Evolutionary conservation across 2,888 invertebrate species (phyloP).

Genomic region (Mallateleia sp.): DNA sequence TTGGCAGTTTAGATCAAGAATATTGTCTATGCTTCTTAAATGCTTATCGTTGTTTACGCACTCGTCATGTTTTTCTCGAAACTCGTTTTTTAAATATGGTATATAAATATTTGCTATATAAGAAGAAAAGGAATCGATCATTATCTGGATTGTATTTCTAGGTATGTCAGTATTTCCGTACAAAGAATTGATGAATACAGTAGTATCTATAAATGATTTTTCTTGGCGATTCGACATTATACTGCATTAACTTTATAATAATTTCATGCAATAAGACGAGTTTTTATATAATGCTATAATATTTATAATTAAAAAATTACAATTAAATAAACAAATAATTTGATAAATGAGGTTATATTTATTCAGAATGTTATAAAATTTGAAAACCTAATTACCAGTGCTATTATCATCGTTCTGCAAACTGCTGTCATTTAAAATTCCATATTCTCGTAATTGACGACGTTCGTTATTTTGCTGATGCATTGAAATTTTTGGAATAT

Average conservation of each 20-base stretch:
- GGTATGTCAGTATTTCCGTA: constrained; percentile 19
- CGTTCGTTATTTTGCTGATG: constrained; percentile 40
- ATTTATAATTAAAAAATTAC: no score
- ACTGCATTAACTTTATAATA: no score
- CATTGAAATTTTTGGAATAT: constrained; percentile 1
- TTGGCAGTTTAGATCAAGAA: constrained; percentile 14
- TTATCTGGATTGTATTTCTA: constrained; percentile 15
- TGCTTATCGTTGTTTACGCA: neutral
- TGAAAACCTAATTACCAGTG: neutral
- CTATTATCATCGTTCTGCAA: neutral
- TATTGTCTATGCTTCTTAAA: constrained; percentile 5
- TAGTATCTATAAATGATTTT: constrained; percentile 1
- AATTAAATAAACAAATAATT: no score
- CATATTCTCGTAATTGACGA: constrained; percentile 30
- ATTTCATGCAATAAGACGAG: no score
- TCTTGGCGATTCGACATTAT: neutral
- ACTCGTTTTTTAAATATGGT: constrained; percentile 22
- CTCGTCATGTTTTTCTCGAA: neutral
- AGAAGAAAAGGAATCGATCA: constrained; percentile 11
- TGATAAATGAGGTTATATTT: no score
- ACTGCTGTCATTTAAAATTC: neutral
- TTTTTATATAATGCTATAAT: no score
- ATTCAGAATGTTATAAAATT: no score
- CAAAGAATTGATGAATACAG: constrained; percentile 1
- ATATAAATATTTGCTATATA: constrained; percentile 28